Evolutionary conservation across 2,888 invertebrate species (phyloP).

Genomic region (Campoplex nolae): DNA sequence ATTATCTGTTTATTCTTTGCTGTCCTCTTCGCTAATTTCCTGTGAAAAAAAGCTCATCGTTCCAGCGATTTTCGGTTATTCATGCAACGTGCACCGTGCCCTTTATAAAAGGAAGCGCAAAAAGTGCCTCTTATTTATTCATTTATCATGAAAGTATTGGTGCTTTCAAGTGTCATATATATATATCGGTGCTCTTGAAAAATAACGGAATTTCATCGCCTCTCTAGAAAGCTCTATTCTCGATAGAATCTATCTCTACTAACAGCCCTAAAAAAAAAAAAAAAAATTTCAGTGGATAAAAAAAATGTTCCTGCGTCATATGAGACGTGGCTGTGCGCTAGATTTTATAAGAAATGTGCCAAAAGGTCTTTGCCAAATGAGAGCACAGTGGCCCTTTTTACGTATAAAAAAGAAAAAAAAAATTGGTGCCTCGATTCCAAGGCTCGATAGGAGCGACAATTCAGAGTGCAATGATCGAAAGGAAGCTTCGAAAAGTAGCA

Average conservation of each 20-base stretch:
- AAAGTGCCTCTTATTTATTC: not conserved
- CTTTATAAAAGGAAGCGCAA: not conserved
- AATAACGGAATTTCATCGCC: not conserved
- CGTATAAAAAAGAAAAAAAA: not conserved
- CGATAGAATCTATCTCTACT: not conserved
- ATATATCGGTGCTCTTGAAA: not conserved
- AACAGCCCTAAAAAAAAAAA: not conserved
- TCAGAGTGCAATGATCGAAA: not conserved
- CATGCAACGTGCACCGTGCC: constrained; percentile 2
- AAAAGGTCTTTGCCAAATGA: not conserved
- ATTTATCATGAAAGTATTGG: not conserved
- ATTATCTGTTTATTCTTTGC: not conserved
- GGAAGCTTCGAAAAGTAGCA: not conserved
- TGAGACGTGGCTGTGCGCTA: not conserved
- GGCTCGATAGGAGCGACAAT: constrained; percentile 11
- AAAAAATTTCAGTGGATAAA: not conserved
- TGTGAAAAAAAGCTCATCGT: not conserved
- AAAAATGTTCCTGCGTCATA: constrained; percentile 10
- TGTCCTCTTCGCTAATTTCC: not conserved
- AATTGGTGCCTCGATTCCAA: not conserved
- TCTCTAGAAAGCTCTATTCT: not conserved
- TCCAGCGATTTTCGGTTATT: not conserved
- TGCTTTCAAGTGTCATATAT: not conserved
- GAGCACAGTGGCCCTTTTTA: not conserved
- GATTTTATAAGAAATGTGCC: not conserved